Evolutionary conservation across 2,797 vertebrate species (phyloP), one percentile per base, ranked within the genome.

Genomic region (Remorina albescens): DNA sequence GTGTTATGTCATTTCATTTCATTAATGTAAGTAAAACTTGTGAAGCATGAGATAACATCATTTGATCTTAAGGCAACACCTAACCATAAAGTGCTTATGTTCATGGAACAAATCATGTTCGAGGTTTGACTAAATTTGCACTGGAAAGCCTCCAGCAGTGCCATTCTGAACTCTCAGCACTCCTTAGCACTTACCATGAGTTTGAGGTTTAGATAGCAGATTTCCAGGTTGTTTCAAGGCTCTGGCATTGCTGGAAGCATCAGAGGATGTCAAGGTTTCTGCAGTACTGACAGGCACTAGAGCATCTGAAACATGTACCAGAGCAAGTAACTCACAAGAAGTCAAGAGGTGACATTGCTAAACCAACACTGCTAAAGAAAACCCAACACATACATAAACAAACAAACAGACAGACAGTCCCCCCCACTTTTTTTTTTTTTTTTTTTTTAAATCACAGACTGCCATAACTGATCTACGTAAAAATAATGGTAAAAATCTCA

Each of bases 141-240:
- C 30, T 41, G 13, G 16, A 21, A 16, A 7, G 18, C 8, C 8
- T 49, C 34, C 6, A 41, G 32, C n/a, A 30, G n/a, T 34, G 7
- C 15, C 34, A 19, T 61, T 25, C 15, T 44, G 5, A 11, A 8
- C 25, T 28, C 36, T 13, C 19, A 51, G 21, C 50, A 36, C 28
- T 49, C n/a, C 1, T 8, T 2, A 47, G 57, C n/a, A n/a, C 79
- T 63, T 54, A 90, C 86, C 74, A 1, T 86, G 73, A 9, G 21
- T 26, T 47, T 65, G 76, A 18, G 67, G 28, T 74, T 84, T 89
- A 28, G 42, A 7, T 1, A 11, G 39, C 2, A 3, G 65, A 25
- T n/a, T 47, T 51, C 8, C 58, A 11, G 75, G 67, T 15, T 0
- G 76, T 62, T 76, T 91, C 42, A 80, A 23, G 32, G 26, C 25